Percentiles rank a stretch among this genome's conserved stretches.
These are phyloP conservation scores for Drosophila truncata DNA, from an alignment of 1,140 invertebrate species.

Conservation along the genomic window DNA sequence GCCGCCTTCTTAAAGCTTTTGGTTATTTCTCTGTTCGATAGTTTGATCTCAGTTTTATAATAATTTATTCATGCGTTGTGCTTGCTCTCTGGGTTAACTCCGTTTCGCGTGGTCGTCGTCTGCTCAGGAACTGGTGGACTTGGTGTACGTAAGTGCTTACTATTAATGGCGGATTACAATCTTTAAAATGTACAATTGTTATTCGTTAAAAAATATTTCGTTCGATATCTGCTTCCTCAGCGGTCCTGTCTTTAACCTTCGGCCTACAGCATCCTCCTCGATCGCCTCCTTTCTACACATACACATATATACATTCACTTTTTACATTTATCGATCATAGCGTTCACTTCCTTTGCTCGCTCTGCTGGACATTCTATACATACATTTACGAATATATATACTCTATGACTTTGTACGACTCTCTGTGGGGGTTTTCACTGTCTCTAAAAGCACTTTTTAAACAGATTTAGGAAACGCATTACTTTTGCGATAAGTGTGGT, in stretches of 20 bases:
- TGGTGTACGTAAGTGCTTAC: slow-evolving; percentile 53
- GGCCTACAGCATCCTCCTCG: background rate
- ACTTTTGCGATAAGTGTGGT: slow-evolving; percentile 78
- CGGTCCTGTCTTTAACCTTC: background rate
- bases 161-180: slow-evolving; percentile 43
- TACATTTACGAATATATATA: slow-evolving; percentile 32
- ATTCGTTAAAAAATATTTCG: slow-evolving; percentile 55
- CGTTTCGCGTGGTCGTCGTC: slow-evolving; percentile 36
- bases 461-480: slow-evolving; percentile 81
- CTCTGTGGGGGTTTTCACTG: slow-evolving; percentile 45
- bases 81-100: slow-evolving; percentile 42
- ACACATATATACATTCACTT: slow-evolving; percentile 31
- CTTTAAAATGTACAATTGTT: slow-evolving; percentile 60
- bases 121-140: slow-evolving; percentile 70
- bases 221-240: slow-evolving; percentile 15
- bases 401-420: slow-evolving; percentile 52
- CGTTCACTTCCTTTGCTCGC: background rate
- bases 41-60: slow-evolving; percentile 25
- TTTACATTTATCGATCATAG: slow-evolving; percentile 18
- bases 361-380: slow-evolving; percentile 36
- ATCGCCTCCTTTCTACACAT: slow-evolving; percentile 26
- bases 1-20: slow-evolving; percentile 69
- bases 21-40: slow-evolving; percentile 48
- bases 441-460: slow-evolving; percentile 83
- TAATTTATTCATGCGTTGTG: slow-evolving; percentile 5